Evolutionary conservation across 2,797 vertebrate genomes (phyloP).

Genomic region (Myripristis jacobus): DNA sequence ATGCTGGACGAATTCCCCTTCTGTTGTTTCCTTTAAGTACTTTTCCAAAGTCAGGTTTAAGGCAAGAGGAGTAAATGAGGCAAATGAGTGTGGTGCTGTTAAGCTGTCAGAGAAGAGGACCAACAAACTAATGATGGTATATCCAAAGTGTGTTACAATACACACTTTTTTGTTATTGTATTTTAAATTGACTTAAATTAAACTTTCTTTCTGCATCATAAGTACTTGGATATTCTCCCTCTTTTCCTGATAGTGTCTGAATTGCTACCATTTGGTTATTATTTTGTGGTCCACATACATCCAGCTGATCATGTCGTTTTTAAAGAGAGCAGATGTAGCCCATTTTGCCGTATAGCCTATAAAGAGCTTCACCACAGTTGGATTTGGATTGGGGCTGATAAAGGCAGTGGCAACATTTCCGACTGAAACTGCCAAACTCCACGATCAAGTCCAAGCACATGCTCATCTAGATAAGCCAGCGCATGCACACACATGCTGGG

Average conservation of each 20-base stretch:
- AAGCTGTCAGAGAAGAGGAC: not conserved
- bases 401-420: constrained; percentile 43
- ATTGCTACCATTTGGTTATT: constrained; percentile 4
- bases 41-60: not conserved
- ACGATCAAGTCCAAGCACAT: constrained; percentile 24
- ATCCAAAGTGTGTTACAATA: not conserved
- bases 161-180: not conserved
- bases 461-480: constrained; percentile 8
- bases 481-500: not conserved
- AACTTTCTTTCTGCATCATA: constrained; percentile 3
- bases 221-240: not conserved
- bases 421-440: constrained; percentile 45
- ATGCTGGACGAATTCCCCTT: not conserved
- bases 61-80: not conserved
- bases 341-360: constrained; percentile 9
- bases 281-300: constrained; percentile 8
- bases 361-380: constrained; percentile 30
- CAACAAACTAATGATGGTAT: not conserved
- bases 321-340: constrained; percentile 31
- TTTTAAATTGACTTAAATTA: constrained; percentile 6
- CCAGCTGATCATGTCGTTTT: constrained; percentile 5
- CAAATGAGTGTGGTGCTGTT: not conserved
- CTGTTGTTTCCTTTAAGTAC: constrained; percentile 4
- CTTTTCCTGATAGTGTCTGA: not conserved
- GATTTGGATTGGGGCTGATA: constrained; percentile 30